These are phyloP conservation scores for Hemicentrotus pulcherrimus DNA, from an alignment of 35 echinoderm and acorn worm genomes.

Conservation along the genomic window DNA sequence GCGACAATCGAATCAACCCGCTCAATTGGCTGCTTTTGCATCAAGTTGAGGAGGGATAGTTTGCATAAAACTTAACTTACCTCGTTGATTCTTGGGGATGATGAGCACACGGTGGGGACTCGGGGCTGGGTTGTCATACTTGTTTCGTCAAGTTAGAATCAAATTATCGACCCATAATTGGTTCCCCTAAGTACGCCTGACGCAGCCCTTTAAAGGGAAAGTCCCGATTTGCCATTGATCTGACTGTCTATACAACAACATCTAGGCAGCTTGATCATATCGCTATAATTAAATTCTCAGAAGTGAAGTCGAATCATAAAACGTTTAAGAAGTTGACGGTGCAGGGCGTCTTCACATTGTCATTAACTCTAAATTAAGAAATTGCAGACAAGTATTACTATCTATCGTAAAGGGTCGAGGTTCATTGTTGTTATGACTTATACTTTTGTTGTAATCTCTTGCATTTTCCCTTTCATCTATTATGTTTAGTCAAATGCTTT, in stretches of 20 bases:
- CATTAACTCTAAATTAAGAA: too few relatives aligned
- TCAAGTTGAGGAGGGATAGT: not conserved
- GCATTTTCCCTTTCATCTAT: too few relatives aligned
- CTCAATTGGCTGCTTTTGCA: slow-evolving; percentile 1
- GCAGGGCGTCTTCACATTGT: not conserved
- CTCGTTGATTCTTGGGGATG: not conserved
- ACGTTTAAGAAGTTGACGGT: not conserved
- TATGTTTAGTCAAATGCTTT: too few relatives aligned
- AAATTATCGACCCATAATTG: slow-evolving; percentile 5
- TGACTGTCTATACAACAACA: not conserved
- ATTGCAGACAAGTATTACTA: too few relatives aligned
- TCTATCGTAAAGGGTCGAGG: too few relatives aligned
- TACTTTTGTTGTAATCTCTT: too few relatives aligned
- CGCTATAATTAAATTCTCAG: not conserved
- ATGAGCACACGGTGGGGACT: not conserved
- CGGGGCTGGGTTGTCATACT: not conserved
- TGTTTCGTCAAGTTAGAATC: slow-evolving; percentile 1
- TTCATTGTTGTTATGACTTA: too few relatives aligned
- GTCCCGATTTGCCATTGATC: not conserved
- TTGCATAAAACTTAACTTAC: slow-evolving; percentile 5
- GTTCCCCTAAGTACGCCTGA: not conserved
- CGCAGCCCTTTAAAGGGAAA: not conserved
- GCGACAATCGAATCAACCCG: not conserved
- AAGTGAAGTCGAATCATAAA: not conserved
- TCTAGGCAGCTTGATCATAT: not conserved